These are phyloP conservation scores for Butorides virescens DNA, from an alignment of 2,113 vertebrate species.

Conservation along the genomic window DNA sequence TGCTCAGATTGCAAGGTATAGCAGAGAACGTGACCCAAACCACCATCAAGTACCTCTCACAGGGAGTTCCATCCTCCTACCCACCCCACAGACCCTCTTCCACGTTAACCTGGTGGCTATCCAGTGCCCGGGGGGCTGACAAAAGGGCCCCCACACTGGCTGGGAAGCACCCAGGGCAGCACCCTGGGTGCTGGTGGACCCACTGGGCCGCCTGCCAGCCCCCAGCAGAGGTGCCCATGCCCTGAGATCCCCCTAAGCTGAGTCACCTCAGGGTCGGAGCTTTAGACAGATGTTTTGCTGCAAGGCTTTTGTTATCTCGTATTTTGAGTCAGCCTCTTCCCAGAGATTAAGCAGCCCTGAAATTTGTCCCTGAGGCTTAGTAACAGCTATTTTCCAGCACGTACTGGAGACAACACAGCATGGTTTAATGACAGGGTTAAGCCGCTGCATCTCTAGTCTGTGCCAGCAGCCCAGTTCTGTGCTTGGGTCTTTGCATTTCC, in stretches of 20 bases:
- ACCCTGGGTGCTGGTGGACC: background rate
- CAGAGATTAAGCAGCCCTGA: constrained; percentile 15
- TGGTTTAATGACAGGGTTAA: background rate
- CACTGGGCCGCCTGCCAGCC: background rate
- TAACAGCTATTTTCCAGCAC: background rate
- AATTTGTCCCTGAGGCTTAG: constrained; percentile 10
- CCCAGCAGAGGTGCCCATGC: background rate
- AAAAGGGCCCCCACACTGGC: background rate
- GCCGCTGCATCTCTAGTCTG: background rate
- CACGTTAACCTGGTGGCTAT: background rate
- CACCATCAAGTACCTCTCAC: accelerated
- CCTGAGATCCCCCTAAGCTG: background rate
- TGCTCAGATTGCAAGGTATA: background rate
- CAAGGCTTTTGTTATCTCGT: background rate
- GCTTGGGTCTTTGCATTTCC: background rate
- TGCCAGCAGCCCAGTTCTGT: background rate
- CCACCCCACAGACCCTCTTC: background rate
- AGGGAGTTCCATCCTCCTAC: background rate
- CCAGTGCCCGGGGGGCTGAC: accelerated
- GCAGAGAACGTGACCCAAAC: background rate
- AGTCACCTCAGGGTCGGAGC: background rate
- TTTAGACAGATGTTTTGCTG: background rate
- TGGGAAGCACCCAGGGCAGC: background rate
- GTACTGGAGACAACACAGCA: background rate
- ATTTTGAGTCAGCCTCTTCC: background rate